Base-by-base conservation (phyloP, 2,797 vertebrate species). In the Jordanella pulchra region DNA sequence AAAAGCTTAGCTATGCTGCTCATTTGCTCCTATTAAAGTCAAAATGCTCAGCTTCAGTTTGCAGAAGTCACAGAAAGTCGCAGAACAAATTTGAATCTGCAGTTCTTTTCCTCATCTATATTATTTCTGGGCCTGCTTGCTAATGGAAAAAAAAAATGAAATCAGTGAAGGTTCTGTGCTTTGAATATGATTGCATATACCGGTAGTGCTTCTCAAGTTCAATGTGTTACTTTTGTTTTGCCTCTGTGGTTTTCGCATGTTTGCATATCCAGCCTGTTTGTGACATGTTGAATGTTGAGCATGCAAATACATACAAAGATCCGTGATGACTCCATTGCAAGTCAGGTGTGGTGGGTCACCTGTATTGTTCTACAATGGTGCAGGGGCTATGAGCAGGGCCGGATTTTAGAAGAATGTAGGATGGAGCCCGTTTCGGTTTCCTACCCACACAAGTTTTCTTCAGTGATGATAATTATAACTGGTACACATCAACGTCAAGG, bases 181-280 rank as follows among this genome's bases (percentile, higher is more conserved):
- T 94, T 92, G 90, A 90, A 93, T 92, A 82, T 82, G 80, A 84
- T 81, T 87, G 88, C 89, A 85, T 89, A 84, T 79, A 85, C 84
- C 81, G 68, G 83, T 87, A 65, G 86, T 83, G 72, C 71, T 82
- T 84, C 82, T 86, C 60, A 60, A 81, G 71, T 77, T 76, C 67
- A 71, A 75, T 88, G 81, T 89, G 77, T 75, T 71, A 14, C 65
- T 73, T 80, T 74, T 86, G 83, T 84, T 87, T 87, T 88, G 91
- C 89, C 85, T 91, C 77, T 91, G 93, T 94, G 92, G 90, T 91
- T 84, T 89, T 91, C 82, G 93, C 93, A 94, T 94, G 93, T 94
- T 94, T 94, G 89, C 90, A 90, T 90, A 86, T 75, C 85, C 74
- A 86, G 87, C 87, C 83, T 92, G 90, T 86, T 88, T 91, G 92